phyloP scores from a whole-genome alignment of 1,140 invertebrate genomes.

The Parasteatoda tepidariorum region DNA sequence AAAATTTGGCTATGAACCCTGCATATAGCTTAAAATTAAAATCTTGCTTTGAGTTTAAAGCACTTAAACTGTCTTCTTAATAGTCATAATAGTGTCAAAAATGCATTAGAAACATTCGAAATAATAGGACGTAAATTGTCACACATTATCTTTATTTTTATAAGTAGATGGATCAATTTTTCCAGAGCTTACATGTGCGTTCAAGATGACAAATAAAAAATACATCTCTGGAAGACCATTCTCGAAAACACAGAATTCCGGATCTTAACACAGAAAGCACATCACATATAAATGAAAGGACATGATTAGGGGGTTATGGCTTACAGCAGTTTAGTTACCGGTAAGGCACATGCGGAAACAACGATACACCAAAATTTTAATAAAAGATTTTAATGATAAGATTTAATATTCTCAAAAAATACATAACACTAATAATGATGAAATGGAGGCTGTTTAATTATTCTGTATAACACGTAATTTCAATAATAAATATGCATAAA shows the following conservation, averaged over 20 bases:
- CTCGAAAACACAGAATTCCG: constrained; percentile 4
- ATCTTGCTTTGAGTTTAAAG: too few relatives aligned
- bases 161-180: constrained; percentile 49
- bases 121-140: not conserved
- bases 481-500: too few relatives aligned
- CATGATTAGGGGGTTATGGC: not conserved
- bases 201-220: constrained; percentile 43
- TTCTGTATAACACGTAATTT: too few relatives aligned
- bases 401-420: not conserved
- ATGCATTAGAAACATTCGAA: too few relatives aligned
- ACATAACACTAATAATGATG: too few relatives aligned
- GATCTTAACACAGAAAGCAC: not conserved
- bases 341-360: not conserved
- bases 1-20: too few relatives aligned
- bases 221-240: constrained; percentile 22
- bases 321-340: not conserved
- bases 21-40: too few relatives aligned
- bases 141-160: constrained; percentile 45
- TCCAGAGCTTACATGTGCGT: constrained; percentile 52
- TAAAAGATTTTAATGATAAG: not conserved
- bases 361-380: not conserved
- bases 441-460: too few relatives aligned
- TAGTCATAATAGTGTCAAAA: too few relatives aligned
- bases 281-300: not conserved
- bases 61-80: too few relatives aligned